A percentile compares a stretch with the other conserved stretches of the same genome.
phyloP scores from a whole-genome alignment of 1,140 invertebrate species.

The Drosophila mayri region DNA sequence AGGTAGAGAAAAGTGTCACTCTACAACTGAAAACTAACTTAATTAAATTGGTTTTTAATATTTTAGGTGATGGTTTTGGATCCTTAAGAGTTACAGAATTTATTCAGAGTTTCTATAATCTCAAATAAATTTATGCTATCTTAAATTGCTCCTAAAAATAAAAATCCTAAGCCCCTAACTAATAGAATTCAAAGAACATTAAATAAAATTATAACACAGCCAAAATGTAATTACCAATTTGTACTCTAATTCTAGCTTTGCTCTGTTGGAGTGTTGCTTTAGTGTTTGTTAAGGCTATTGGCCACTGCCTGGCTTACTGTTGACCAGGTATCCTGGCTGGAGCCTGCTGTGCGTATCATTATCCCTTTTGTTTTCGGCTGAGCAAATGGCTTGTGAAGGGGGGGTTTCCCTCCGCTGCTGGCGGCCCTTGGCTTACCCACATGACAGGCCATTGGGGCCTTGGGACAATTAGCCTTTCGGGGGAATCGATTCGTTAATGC shows the following conservation, averaged over 20 bases:
- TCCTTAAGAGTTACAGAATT: background rate
- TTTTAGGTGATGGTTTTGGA: background rate
- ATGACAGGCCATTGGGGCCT: constrained; percentile 19
- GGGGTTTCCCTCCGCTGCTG: constrained; percentile 29
- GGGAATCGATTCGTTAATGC: constrained; percentile 41
- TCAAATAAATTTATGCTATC: background rate
- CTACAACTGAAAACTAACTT: background rate
- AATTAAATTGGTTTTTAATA: background rate
- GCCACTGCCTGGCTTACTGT: background rate
- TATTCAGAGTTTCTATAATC: background rate
- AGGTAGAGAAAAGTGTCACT: background rate
- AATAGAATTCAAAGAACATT: background rate
- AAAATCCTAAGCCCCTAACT: background rate
- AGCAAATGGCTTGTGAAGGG: constrained; percentile 64
- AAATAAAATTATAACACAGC: background rate
- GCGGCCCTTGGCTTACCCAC: constrained; percentile 29
- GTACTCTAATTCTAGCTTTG: background rate
- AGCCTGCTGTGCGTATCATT: constrained; percentile 55
- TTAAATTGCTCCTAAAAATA: background rate
- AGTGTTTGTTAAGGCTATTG: constrained; percentile 17
- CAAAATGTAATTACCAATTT: constrained; percentile 1
- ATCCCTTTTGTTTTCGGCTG: constrained; percentile 60
- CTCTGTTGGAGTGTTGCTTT: constrained; percentile 4
- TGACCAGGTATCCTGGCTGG: constrained; percentile 16
- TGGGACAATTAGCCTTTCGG: constrained; percentile 17